phyloP scores from a whole-genome alignment of 2,888 invertebrate genomes.

The Orgyia antiqua region DNA sequence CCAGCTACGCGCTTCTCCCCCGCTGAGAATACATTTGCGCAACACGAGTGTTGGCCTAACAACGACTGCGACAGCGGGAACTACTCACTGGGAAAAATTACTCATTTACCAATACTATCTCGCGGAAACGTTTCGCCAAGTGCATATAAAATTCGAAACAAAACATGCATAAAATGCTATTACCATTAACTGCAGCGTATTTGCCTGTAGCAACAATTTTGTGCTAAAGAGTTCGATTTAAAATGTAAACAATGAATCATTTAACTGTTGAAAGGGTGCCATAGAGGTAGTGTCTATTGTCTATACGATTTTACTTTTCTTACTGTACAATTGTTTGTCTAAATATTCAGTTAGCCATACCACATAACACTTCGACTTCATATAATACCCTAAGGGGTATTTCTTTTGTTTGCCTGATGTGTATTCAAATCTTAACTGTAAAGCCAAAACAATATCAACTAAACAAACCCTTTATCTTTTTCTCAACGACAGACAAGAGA shows the following conservation, averaged over 20 bases:
- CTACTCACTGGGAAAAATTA: conserved; percentile 65
- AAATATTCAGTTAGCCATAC: not conserved
- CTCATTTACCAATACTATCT: conserved; percentile 53
- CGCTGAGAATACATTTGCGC: conserved; percentile 77
- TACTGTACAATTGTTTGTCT: conserved; percentile 37
- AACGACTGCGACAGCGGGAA: conserved; percentile 67
- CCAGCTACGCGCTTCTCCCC: conserved; percentile 44
- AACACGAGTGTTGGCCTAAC: conserved; percentile 73
- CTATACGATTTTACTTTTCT: conserved; percentile 21
- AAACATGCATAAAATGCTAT: no score
- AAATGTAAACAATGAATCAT: conserved; percentile 56
- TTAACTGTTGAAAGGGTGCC: conserved; percentile 51
- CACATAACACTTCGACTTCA: conserved; percentile 1
- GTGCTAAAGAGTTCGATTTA: conserved; percentile 39
- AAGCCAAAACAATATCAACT: conserved; percentile 8
- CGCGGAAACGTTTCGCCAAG: no score
- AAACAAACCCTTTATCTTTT: conserved; percentile 14
- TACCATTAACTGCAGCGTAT: no score
- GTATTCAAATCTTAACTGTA: conserved; percentile 7
- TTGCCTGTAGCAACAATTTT: conserved; percentile 23
- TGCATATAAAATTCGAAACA: no score
- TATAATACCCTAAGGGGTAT: conserved; percentile 6
- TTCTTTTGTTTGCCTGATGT: conserved; percentile 12
- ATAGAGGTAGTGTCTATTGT: conserved; percentile 34
- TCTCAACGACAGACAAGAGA: conserved; percentile 9